These are phyloP conservation scores for Nymphalis polychloros DNA, from an alignment of 2,888 invertebrate species.

Conservation along the genomic window DNA sequence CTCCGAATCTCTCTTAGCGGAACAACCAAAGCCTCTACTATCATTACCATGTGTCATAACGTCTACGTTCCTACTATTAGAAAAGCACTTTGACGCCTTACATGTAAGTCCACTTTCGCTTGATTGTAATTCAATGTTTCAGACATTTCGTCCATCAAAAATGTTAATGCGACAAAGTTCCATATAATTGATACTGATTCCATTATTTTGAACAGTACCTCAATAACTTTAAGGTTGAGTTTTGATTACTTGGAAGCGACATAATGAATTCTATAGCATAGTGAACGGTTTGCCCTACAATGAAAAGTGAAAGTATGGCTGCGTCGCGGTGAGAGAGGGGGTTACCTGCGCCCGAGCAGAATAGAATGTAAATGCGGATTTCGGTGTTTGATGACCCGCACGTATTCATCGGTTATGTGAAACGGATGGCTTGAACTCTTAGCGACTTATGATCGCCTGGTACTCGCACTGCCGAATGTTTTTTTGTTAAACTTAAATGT, in stretches of 20 bases:
- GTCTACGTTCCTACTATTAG: constrained; percentile 32
- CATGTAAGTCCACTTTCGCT: constrained; percentile 36
- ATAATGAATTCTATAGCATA: constrained; percentile 46
- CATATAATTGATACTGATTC: constrained; percentile 18
- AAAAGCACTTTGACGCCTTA: constrained; percentile 40
- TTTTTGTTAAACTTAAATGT: constrained; percentile 16
- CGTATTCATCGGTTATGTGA: constrained; percentile 31
- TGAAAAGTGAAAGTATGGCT: constrained; percentile 78
- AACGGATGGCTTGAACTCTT: constrained; percentile 25
- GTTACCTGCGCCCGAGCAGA: constrained; percentile 61
- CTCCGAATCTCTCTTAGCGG: constrained; percentile 74
- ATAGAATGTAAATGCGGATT: constrained; percentile 71
- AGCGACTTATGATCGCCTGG: constrained; percentile 37
- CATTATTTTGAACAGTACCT: constrained; percentile 36
- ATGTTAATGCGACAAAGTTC: constrained; percentile 52
- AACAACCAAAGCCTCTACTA: constrained; percentile 48
- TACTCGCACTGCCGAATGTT: constrained; percentile 30
- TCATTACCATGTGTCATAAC: constrained; percentile 46
- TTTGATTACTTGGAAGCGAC: constrained; percentile 23
- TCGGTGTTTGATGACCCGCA: constrained; percentile 70
- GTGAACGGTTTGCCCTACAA: constrained; percentile 69
- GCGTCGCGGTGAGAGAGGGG: constrained; percentile 50
- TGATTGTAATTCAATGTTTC: constrained; percentile 48
- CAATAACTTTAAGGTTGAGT: constrained; percentile 20
- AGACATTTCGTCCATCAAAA: constrained; percentile 54